Percentiles rank a stretch among this genome's conserved stretches.
Conservation (phyloP, 2,888 invertebrate genomes). For the Gnatocerus cornutus region DNA sequence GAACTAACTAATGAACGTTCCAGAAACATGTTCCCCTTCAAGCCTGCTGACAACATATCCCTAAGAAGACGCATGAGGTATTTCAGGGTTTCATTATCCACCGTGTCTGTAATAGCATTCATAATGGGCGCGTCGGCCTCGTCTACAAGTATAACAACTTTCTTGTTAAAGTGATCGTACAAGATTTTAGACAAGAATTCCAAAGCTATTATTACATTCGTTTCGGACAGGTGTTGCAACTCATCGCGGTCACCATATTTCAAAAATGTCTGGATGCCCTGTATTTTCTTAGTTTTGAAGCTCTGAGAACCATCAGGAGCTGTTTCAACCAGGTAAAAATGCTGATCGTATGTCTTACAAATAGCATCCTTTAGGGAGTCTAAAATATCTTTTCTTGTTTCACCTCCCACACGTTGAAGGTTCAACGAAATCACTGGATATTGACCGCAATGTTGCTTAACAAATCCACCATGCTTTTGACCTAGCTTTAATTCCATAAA, state of each 20-base stretch:
- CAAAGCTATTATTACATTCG: conserved; percentile 22
- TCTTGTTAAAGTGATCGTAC: conserved; percentile 43
- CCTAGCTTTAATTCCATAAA: conserved; percentile 41
- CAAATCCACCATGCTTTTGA: conserved; percentile 29
- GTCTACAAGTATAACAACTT: conserved; percentile 45
- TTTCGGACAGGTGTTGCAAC: conserved; percentile 32
- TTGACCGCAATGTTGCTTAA: conserved; percentile 44
- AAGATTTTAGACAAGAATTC: conserved; percentile 42
- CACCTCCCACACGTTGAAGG: conserved; percentile 33
- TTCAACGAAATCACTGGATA: conserved; percentile 44
- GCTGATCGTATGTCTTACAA: conserved; percentile 26
- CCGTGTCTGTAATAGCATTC: conserved; percentile 22
- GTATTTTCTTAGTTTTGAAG: conserved; percentile 25
- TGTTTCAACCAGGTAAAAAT: conserved; percentile 33
- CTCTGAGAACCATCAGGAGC: conserved; percentile 25
- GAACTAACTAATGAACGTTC: conserved; percentile 40
- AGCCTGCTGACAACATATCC: conserved; percentile 32
- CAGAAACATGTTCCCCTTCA: conserved; percentile 37
- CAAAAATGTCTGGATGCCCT: conserved; percentile 21
- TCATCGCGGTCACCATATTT: conserved; percentile 14
- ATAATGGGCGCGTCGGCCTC: conserved; percentile 40
- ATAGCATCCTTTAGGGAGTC: conserved; percentile 23
- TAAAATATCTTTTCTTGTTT: conserved; percentile 4
- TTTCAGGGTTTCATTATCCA: conserved; percentile 25
- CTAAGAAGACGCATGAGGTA: conserved; percentile 24